Evolutionary conservation across 2,797 vertebrate genomes (phyloP), one percentile per base, ranked within the genome.

Genomic region (Acipenser ruthenus): DNA sequence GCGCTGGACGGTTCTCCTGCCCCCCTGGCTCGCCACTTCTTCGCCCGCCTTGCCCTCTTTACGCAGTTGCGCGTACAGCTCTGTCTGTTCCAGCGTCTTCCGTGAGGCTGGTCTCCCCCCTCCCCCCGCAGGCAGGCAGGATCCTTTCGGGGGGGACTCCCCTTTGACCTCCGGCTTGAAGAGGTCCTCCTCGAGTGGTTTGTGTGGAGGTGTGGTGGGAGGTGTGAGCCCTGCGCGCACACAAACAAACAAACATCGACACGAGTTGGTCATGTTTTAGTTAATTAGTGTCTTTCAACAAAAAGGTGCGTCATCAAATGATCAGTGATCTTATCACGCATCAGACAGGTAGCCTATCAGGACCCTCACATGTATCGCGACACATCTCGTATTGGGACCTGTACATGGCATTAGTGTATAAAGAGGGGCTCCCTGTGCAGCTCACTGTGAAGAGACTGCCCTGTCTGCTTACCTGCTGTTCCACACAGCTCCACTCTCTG

Each of bases 151-250:
- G 51, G 67, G 62, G 11, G 74, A 73, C 59, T 88, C 88, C 7
- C 80, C 86, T 60, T 92, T 92, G 68, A 87, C 86, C 61, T 93
- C 83, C 0, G 94, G 93, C 82, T 97, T 97, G 81, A 95, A 99
- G 75, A 92, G 90, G 77, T 99, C 95, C 50, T 98, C 95, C 79
- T 97, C 94, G 1, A 91, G 81, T 0, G 94, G 88, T 77, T 99
- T 99, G 79, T 99, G 97, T 0, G 97, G 97, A 0, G 97, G 97
- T 6, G 97, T 99, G 73, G 97, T 98, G 73, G 97, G 97, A 0
- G 97, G 97, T 1, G 97, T 98, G 74, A 99, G 92, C 80, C 97
- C 97, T 99, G 79, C 62, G 70, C 65, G 73, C 7, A 66, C 8
- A 8, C 49, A 69, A 15, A 11, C 59, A 58, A 62, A 37, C 23